Evolutionary conservation across 2,888 invertebrate species (phyloP), one percentile per base, ranked within the genome.

Genomic region (Drosophila rellima): DNA sequence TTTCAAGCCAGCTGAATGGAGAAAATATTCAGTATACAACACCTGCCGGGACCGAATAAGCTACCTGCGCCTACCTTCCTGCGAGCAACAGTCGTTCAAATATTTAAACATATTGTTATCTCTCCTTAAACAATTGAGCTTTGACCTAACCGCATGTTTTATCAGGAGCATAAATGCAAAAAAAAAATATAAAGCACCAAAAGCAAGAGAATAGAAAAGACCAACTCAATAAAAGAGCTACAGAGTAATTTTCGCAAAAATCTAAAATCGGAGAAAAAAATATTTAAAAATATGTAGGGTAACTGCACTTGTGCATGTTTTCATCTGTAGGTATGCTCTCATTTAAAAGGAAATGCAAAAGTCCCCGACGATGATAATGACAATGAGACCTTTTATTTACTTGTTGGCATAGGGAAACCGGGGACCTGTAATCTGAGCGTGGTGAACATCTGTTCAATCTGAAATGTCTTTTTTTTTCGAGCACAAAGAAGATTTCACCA

Each of bases 391-490:
- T 74, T 83, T 82, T 80, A 78, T 72, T 82, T 82, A 78, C 79
- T 65, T 63, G 52, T 75, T 72, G 67, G 55, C 64, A 56, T 68
- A 60, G 64, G 67, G 78, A 74, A 72, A 67, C 66, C 66, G 71
- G 70, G 66, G 71, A 82, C 71, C 68, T 80, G 85, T 83, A 85
- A 85, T 85, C 78, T 66, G 85, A 85, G 78, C 73, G 60, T 66
- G 50, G 48, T 66, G 74, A 89, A 89, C 85, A 85, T 79, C 79
- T 85, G 85, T 89, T 85, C 80, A 84, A 83, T 87, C 80, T 37
- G 55, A 76, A 81, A 66, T 56, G 50, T 40, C 31, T 37, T 56
- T 55, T 20, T 44, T 48, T 17, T 23, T 48, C 37, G 63, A 44
- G 54, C 69, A 78, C 74, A 74, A 75, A 69, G 78, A 74, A 74